A percentile compares a stretch with the other conserved stretches of the same genome.
Conservation (phyloP, 2,113 vertebrate species). For the Aythya baeri region DNA sequence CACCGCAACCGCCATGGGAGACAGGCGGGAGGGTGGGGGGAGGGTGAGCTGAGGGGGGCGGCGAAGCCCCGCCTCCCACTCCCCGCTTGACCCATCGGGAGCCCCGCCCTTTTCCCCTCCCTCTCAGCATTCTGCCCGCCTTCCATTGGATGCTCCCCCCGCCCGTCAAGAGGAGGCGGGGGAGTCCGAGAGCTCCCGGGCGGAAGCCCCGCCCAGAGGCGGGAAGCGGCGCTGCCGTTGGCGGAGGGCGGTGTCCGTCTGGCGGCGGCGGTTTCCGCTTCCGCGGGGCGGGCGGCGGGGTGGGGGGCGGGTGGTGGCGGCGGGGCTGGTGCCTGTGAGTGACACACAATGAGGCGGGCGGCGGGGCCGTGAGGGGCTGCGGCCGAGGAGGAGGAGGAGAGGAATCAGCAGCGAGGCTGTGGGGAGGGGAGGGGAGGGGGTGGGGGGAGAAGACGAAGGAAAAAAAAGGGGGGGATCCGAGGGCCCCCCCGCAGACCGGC, state of each 20-base stretch:
- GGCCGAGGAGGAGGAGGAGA: constrained; percentile 35
- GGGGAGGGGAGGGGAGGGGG: constrained; percentile 48
- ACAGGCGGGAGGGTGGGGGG: too few relatives aligned
- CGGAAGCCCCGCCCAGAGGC: background rate
- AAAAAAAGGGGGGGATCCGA: background rate
- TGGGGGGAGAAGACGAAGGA: background rate
- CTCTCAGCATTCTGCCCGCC: background rate
- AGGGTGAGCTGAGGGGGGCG: background rate
- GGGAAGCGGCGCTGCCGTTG: background rate
- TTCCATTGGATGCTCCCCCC: fast-evolving
- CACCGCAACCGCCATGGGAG: background rate
- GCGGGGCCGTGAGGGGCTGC: constrained; percentile 66
- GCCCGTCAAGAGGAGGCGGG: background rate
- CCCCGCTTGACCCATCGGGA: constrained; percentile 23
- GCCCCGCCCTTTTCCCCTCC: background rate
- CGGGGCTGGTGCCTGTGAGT: constrained; percentile 56
- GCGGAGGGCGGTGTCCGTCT: background rate
- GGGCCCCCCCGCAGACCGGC: background rate
- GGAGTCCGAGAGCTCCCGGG: background rate
- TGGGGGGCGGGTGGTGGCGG: background rate
- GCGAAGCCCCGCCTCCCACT: background rate
- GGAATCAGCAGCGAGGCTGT: too few relatives aligned
- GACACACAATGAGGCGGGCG: constrained; percentile 74
- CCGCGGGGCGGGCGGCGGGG: constrained; percentile 70
- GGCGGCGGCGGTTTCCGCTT: constrained; percentile 62